A percentile compares a stretch with the other conserved stretches of the same genome.
These are phyloP conservation scores for Agrilus planipennis DNA, from an alignment of 1,140 invertebrate species.

Conservation along the genomic window DNA sequence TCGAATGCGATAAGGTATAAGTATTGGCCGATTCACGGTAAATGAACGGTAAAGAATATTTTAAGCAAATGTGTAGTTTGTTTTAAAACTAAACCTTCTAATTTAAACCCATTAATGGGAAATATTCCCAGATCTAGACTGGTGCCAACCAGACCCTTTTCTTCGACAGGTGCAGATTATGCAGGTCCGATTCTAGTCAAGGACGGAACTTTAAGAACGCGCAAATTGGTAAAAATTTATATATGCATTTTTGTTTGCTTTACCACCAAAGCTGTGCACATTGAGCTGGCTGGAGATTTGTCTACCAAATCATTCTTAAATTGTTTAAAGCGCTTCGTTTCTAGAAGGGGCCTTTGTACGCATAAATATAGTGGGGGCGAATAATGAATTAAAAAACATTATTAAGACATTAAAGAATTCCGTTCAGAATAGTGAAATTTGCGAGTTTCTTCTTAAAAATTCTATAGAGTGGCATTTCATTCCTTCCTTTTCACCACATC, in stretches of 20 bases:
- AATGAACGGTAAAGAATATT: background rate
- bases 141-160: background rate
- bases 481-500: background rate
- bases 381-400: background rate
- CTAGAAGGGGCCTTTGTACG: background rate
- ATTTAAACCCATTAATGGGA: background rate
- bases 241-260: conserved; percentile 2
- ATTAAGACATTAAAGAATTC: background rate
- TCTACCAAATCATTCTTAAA: background rate
- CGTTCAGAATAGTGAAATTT: too few species aligned
- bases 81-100: background rate
- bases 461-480: background rate
- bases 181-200: conserved; percentile 1
- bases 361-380: background rate
- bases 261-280: background rate
- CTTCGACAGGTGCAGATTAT: background rate
- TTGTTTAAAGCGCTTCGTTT: background rate
- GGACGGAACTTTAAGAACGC: background rate
- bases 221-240: background rate
- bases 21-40: background rate
- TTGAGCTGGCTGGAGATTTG: background rate
- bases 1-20: background rate
- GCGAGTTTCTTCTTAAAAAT: background rate
- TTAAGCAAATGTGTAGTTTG: background rate
- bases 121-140: background rate